Evolutionary conservation across 1,140 invertebrate genomes (phyloP).

Genomic region (Drosophila ananassae): DNA sequence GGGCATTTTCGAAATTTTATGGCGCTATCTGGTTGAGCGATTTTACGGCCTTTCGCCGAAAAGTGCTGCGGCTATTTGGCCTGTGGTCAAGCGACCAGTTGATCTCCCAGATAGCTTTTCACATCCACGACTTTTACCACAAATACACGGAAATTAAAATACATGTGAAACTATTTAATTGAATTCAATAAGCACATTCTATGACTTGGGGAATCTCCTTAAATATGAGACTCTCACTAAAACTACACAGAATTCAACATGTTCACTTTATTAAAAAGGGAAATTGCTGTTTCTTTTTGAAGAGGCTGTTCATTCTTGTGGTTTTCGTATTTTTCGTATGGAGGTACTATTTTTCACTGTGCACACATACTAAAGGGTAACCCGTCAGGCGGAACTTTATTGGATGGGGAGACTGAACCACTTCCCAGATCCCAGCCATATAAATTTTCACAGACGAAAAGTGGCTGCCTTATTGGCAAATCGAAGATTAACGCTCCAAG

Average conservation of each 20-base stretch:
- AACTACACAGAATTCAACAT: too few relatives aligned
- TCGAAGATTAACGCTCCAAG: conserved; percentile 30
- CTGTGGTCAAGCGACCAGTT: conserved; percentile 38
- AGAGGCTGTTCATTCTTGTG: not conserved
- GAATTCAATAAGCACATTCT: not conserved
- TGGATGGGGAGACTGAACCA: conserved; percentile 17
- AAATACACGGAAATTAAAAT: conserved; percentile 13
- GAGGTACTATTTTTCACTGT: not conserved
- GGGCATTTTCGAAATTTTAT: conserved; percentile 69
- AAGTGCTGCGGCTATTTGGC: conserved; percentile 51
- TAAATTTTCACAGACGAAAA: conserved; percentile 20
- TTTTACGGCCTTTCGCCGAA: conserved; percentile 76
- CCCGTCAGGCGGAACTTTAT: conserved; percentile 42
- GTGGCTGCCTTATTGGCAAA: conserved; percentile 11
- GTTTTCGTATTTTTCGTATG: too few relatives aligned
- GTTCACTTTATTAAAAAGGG: too few relatives aligned
- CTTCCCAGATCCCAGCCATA: conserved; percentile 37
- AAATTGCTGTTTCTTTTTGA: not conserved
- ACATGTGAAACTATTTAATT: not conserved
- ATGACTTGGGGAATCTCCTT: too few relatives aligned
- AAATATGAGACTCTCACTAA: too few relatives aligned
- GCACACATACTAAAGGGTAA: conserved; percentile 2
- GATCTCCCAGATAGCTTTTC: conserved; percentile 43
- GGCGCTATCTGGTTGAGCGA: conserved; percentile 65
- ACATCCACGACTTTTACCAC: conserved; percentile 41